Conservation (phyloP, 1,140 invertebrate species). For the Manduca sexta region DNA sequence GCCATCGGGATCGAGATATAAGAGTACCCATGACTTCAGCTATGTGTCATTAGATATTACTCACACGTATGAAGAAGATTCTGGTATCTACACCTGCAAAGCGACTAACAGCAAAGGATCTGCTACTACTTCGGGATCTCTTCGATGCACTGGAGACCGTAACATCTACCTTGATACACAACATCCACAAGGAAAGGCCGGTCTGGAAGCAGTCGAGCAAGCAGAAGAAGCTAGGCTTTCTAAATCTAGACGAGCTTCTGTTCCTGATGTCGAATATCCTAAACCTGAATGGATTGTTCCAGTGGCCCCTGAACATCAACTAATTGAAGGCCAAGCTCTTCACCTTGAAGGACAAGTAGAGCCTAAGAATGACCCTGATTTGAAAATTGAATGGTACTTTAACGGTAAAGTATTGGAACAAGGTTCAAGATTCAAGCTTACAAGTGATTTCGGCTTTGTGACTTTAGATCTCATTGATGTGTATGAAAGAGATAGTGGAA, state of each 20-base stretch:
- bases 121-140: conserved; percentile 89
- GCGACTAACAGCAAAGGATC: conserved; percentile 93
- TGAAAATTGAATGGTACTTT: conserved; percentile 96
- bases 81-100: conserved; percentile 92
- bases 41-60: conserved; percentile 89
- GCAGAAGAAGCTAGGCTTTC: conserved; percentile 84
- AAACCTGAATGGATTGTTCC: conserved; percentile 93
- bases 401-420: conserved; percentile 91
- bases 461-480: conserved; percentile 91
- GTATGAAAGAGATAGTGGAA: conserved; percentile 94
- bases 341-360: conserved; percentile 95
- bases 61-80: conserved; percentile 89
- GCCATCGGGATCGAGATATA: conserved; percentile 85
- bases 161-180: conserved; percentile 89
- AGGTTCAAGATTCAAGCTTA: conserved; percentile 89
- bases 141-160: conserved; percentile 86
- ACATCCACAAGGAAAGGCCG: conserved; percentile 91
- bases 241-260: conserved; percentile 77
- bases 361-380: conserved; percentile 96
- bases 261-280: conserved; percentile 83
- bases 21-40: conserved; percentile 92
- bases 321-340: conserved; percentile 92
- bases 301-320: conserved; percentile 84
- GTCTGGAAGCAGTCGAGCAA: conserved; percentile 89
- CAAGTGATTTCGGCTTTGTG: conserved; percentile 94